These are phyloP conservation scores for Diarsia mendica DNA, from an alignment of 2,888 invertebrate species.

Conservation along the genomic window DNA sequence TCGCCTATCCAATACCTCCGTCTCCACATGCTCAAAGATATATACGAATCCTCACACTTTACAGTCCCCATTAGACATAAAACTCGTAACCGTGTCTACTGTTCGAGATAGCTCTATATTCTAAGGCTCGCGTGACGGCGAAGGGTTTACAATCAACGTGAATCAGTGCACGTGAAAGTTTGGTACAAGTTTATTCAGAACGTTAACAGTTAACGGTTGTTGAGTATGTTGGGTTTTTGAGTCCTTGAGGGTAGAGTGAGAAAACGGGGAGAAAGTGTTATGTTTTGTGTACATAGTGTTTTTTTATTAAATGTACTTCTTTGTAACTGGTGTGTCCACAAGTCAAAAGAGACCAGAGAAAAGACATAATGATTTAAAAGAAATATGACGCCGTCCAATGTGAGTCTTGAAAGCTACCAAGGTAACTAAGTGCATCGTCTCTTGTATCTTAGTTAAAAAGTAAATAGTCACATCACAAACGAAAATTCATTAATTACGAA, in stretches of 20 bases:
- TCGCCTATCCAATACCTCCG: neutral
- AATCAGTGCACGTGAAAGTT: constrained; percentile 76
- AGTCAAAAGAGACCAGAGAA: neutral
- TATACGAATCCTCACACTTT: constrained; percentile 17
- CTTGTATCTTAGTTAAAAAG: neutral
- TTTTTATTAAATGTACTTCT: no score
- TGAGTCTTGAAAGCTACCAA: neutral
- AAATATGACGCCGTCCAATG: neutral
- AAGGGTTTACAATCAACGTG: constrained; percentile 77
- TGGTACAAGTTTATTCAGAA: constrained; percentile 74
- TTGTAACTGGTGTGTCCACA: neutral
- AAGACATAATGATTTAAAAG: no score
- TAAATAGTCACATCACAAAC: neutral
- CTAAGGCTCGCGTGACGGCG: constrained; percentile 78
- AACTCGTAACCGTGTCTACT: constrained; percentile 46
- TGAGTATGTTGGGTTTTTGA: neutral
- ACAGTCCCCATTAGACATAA: constrained; percentile 37
- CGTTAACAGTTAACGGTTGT: constrained; percentile 16
- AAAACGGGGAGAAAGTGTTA: neutral
- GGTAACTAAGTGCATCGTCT: neutral
- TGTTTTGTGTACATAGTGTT: neutral
- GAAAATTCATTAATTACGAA: no score
- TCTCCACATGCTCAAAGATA: neutral
- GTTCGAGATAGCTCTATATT: constrained; percentile 59
- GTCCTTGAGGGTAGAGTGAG: neutral